Evolutionary conservation across 1,140 invertebrate genomes (phyloP), one percentile per base, ranked within the genome.

Genomic region (Heliconius congener): DNA sequence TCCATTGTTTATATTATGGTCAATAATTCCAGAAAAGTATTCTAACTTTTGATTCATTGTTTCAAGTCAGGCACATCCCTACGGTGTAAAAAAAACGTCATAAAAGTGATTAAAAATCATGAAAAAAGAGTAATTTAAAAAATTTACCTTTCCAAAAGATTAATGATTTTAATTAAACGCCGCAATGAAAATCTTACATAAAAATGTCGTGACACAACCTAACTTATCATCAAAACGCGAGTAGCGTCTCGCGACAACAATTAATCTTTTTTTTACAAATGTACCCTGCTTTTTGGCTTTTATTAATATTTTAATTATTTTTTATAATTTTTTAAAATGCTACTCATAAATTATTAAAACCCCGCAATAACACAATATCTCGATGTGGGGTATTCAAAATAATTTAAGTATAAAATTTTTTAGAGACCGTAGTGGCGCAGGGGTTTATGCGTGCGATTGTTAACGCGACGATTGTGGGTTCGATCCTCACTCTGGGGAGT

Each of bases 121-220:
- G 19, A 19, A 23, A 23, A 57, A 57, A 57, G 8, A 19, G 18
- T 23, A 9, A 57, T 23, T 57, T 60, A 16, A 30, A 23, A 60
- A 60, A 23, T 23, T 66, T 66, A 11, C 55, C n/a, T 57, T 57
- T 30, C 23, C 60, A 13, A 19, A 6, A 57, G 60, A 66, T 66
- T 16, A 23, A 66, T 66, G n/a, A 13, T 4, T 66, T 66, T 66
- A 66, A 66, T 66, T 66, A 66, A 66, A 30, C 27, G 60, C 60
- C 13, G 60, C 27, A 66, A 66, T 66, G 30, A 66, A 66, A 66
- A 66, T 1, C 13, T 66, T 27, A 66, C 23, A 30, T 30, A 66
- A 66, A 66, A 66, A 27, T 66, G 27, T 13, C 50, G 52, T 76
- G 74, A 76, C 74, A 76, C 42, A 46, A 52, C 16, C 23, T 30